Percentiles rank a stretch among this genome's conserved stretches.
These are phyloP conservation scores for Halesus radiatus DNA, from an alignment of 1,140 invertebrate species.

Conservation along the genomic window DNA sequence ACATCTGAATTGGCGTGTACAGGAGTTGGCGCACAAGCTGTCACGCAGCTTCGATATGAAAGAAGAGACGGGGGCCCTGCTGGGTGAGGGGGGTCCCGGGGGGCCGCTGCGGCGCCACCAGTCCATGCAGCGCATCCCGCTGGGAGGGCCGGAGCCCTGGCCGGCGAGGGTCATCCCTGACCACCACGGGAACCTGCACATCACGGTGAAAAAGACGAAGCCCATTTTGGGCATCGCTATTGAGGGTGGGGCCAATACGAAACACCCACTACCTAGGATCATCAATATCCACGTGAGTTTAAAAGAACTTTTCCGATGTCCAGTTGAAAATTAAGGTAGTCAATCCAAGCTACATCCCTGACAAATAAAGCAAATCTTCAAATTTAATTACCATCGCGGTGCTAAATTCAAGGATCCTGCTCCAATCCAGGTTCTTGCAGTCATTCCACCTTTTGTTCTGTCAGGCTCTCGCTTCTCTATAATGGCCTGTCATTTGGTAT, in stretches of 20 bases:
- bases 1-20: slow-evolving; percentile 48
- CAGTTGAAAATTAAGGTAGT: too few species aligned
- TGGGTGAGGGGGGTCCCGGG: slow-evolving; percentile 73
- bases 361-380: too few species aligned
- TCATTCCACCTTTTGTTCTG: too few species aligned
- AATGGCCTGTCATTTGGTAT: too few species aligned
- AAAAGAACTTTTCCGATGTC: neutral
- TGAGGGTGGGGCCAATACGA: slow-evolving; percentile 95
- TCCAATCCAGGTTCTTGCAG: too few species aligned
- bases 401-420: too few species aligned
- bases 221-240: slow-evolving; percentile 96
- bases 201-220: slow-evolving; percentile 92
- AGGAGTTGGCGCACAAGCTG: slow-evolving; percentile 87
- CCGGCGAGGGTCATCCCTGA: slow-evolving; percentile 82
- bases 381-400: too few species aligned
- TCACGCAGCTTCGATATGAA: slow-evolving; percentile 89
- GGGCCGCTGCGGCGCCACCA: slow-evolving; percentile 74
- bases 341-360: too few species aligned
- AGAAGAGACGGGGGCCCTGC: slow-evolving; percentile 80
- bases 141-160: slow-evolving; percentile 73
- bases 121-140: slow-evolving; percentile 78
- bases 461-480: too few species aligned
- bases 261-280: slow-evolving; percentile 93
- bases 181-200: slow-evolving; percentile 87
- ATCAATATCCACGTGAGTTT: slow-evolving; percentile 94